Base-by-base conservation (phyloP, 2,797 vertebrate genomes). In the Spinus pinus region DNA sequence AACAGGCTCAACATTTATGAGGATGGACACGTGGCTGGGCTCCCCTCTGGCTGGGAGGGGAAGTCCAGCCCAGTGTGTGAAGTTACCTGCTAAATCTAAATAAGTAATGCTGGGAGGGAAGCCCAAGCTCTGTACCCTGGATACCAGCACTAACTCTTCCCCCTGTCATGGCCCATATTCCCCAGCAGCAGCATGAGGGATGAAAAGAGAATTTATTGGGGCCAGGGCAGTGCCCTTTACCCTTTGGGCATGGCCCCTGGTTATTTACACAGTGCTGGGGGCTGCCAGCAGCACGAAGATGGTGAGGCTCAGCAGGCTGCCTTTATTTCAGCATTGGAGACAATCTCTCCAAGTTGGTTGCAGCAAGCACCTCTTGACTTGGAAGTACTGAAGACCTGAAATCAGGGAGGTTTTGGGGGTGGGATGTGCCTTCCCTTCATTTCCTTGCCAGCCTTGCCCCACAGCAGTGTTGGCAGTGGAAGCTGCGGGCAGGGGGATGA, bases 381-480 rank as follows among this genome's bases (percentile, higher is more conserved):
- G 44, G 31, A 57, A 57, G 9, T 5, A 27, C 18, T 37, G 37
- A 65, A 66, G 61, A 19, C 12, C 31, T 58, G 70, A 58, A 22
- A 6, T 27, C 18, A 37, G 42, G 44, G 35, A 42, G 18, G 18
- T 15, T 84, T 37, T 31, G 22, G 37, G 18, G 22, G 4, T 31
- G 37, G 33, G 70, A 66, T 50, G 31, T 0, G 0, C 14, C n/a
- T 44, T 74, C 18, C 37, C 12, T 50, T 50, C 6, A 19, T 44
- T 37, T 74, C 19, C 37, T 66, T 58, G 9, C 35, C 21, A 25
- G 0, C 11, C 2, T 49, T 64, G 8, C 35, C 30, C 30, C 16
- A 3, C 0, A 1, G 7, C 50, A 14, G 30, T 21, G 50, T 6
- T 64, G 30, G 24, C 33, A 33, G 21, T 24, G 19, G 57, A 20